A percentile compares a stretch with the other conserved stretches of the same genome.
These are phyloP conservation scores for Tromatobia lineatoria DNA, from an alignment of 2,888 invertebrate species.

Conservation along the genomic window DNA sequence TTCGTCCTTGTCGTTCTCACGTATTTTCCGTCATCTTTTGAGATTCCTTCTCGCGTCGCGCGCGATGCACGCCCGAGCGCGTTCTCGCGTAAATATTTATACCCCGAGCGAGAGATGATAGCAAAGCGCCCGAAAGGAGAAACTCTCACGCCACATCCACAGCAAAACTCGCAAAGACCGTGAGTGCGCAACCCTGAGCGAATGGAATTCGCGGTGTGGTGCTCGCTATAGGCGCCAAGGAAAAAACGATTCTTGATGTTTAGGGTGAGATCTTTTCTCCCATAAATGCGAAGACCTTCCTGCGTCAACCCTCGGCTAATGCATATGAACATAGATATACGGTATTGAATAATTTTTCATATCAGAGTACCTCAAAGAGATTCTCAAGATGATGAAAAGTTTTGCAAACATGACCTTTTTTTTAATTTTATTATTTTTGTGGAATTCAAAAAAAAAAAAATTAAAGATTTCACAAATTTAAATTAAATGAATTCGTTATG, in stretches of 20 bases:
- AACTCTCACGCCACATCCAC: slow-evolving; percentile 26
- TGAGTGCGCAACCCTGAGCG: slow-evolving; percentile 39
- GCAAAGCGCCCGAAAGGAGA: slow-evolving; percentile 56
- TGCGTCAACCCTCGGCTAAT: not conserved
- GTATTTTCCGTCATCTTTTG: not conserved
- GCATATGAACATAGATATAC: no score
- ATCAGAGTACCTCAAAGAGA: no score
- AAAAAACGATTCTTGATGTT: slow-evolving; percentile 45
- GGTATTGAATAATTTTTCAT: no score
- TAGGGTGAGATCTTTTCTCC: slow-evolving; percentile 49
- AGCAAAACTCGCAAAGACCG: slow-evolving; percentile 11
- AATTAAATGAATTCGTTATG: no score
- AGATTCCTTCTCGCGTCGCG: slow-evolving; percentile 28
- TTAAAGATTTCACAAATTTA: no score
- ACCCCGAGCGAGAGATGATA: slow-evolving; percentile 39
- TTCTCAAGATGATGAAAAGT: no score
- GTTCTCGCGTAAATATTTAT: slow-evolving; percentile 74
- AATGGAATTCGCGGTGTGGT: slow-evolving; percentile 60
- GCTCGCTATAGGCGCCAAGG: slow-evolving; percentile 17
- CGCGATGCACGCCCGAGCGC: slow-evolving; percentile 66
- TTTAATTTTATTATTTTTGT: no score
- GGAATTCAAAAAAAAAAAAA: no score
- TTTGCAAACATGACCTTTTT: no score
- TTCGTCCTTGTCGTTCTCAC: slow-evolving; percentile 6
- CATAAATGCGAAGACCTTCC: slow-evolving; percentile 27